Evolutionary conservation across 92 coral and sea anemone species (phyloP).

Genomic region (Plumapathes pennacea): DNA sequence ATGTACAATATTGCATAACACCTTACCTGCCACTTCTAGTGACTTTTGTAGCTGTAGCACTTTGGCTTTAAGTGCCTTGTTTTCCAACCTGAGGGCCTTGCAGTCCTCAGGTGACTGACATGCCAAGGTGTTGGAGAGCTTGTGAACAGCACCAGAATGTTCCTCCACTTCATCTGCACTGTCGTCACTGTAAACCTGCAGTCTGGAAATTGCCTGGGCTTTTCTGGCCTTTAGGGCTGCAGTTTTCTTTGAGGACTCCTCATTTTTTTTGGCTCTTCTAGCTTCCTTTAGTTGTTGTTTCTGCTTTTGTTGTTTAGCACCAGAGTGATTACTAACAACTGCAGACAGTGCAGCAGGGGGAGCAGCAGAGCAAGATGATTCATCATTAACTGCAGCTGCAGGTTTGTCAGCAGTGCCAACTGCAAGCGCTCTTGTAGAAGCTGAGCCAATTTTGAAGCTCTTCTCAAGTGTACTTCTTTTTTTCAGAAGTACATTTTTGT

Average conservation of each 20-base stretch:
- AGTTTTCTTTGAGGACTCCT: not conserved
- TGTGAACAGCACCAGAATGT: no score
- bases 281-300: not conserved
- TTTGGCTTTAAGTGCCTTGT: conserved; percentile 5
- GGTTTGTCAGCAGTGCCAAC: no score
- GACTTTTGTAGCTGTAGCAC: conserved; percentile 9
- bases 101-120: no score
- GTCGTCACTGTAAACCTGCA: conserved; percentile 16
- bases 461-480: conserved; percentile 12
- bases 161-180: no score
- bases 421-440: no score
- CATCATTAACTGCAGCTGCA: no score
- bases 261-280: not conserved
- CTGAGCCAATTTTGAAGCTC: conserved; percentile 1
- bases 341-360: no score
- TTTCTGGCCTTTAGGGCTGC: conserved; percentile 14
- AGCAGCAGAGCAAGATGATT: no score
- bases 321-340: conserved; percentile 3
- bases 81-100: conserved; percentile 13
- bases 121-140: no score
- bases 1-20: no score
- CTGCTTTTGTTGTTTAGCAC: not conserved
- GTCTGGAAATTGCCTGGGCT: conserved; percentile 3
- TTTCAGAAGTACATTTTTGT: conserved; percentile 23
- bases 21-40: conserved; percentile 21